Evolutionary conservation across 2,797 vertebrate genomes (phyloP), one percentile per base, ranked within the genome.

Genomic region (Oophaga sylvatica): DNA sequence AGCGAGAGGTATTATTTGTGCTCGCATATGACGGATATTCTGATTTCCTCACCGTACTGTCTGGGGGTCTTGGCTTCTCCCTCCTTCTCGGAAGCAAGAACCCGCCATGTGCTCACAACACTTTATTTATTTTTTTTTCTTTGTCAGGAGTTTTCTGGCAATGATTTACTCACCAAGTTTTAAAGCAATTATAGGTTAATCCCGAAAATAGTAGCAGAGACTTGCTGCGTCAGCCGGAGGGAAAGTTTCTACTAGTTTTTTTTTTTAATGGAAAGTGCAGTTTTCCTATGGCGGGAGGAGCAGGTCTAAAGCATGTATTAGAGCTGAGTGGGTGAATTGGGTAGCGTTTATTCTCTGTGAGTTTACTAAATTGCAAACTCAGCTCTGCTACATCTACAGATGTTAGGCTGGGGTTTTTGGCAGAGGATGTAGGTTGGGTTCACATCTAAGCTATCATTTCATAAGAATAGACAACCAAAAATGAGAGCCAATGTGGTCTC

Each of bases 281-380:
- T 56, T 82, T 68, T 68, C 16, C 20, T 57, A 22, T 93, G 93
- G 93, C 93, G 90, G 93, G 92, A 95, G 93, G 93, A 94, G 95
- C 95, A 96, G 95, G 95, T 95, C 95, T 95, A 10, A 26, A 67
- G 35, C 19, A 16, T 56, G 45, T 26, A 77, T 41, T 41, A 48
- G 71, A 75, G 71, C 71, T 75, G 48, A 26, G 2, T n/a, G 22
- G 48, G 67, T 35, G 63, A 26, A 12, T 65, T 17, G 70, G n/a
- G 3, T 5, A 35, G 31, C 15, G 17, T 20, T 41, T 19, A 4
- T 13, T 73, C 19, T 4, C 5, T 10, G 22, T 22, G 20, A 53
- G 19, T 26, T 53, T 13, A 9, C 71, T 13, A 22, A 22, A 73
- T 70, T 5, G 31, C 31, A 71, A 73, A 48, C 5, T 48, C 35